Evolutionary conservation across 2,888 invertebrate species (phyloP).

Genomic region (Aricia artaxerxes): DNA sequence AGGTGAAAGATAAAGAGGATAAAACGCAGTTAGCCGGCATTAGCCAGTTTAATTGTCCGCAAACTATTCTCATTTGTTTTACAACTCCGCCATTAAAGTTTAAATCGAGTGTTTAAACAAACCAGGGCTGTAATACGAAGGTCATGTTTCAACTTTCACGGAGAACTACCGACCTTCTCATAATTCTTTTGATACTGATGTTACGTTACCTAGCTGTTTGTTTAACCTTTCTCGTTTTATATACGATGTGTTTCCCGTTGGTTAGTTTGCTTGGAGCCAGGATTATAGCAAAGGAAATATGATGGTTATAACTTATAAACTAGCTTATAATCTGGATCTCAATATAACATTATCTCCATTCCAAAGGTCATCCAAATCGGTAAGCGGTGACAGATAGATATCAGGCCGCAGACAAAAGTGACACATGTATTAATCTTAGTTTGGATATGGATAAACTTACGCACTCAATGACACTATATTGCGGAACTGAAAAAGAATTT

Average conservation of each 20-base stretch:
- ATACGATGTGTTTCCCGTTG: not conserved
- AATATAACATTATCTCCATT: too few species aligned
- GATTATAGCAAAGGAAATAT: not conserved
- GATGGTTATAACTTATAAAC: too few species aligned
- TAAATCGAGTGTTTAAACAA: constrained; percentile 31
- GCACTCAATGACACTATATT: too few species aligned
- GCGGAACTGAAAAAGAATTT: too few species aligned
- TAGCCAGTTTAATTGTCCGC: constrained; percentile 34
- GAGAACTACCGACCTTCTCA: constrained; percentile 17
- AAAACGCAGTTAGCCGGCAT: constrained; percentile 31
- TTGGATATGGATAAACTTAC: too few species aligned
- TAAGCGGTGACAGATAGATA: too few species aligned
- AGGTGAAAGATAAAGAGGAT: constrained; percentile 32
- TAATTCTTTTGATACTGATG: not conserved
- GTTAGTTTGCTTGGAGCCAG: not conserved
- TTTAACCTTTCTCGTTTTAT: not conserved
- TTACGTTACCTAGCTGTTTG: not conserved
- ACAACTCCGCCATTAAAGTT: constrained; percentile 38
- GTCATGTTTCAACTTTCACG: constrained; percentile 26
- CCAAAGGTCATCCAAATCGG: too few species aligned
- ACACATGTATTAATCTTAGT: too few species aligned
- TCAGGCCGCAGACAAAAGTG: too few species aligned
- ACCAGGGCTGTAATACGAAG: constrained; percentile 20
- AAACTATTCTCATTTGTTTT: constrained; percentile 40
- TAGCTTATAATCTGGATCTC: too few species aligned